A percentile compares a stretch with the other conserved stretches of the same genome.
Evolutionary conservation across 2,797 vertebrate genomes (phyloP).

Genomic region (Limosa lapponica): DNA sequence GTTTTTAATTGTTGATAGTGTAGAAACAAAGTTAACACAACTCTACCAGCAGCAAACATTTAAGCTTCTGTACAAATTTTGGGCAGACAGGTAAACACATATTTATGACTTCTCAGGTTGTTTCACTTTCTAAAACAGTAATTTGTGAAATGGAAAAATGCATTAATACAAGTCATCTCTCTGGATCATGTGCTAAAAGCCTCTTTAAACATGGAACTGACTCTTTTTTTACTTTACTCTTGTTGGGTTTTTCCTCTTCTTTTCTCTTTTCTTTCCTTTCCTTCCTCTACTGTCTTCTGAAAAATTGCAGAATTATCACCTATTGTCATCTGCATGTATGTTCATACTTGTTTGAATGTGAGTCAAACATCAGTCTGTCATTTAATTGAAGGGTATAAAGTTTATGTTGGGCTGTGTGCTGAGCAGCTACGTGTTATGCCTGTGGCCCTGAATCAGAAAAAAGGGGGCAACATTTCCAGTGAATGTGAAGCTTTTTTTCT

Average conservation of each 20-base stretch:
- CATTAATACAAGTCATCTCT: background rate
- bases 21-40: background rate
- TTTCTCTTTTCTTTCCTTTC: background rate
- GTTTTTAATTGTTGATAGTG: background rate
- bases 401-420: background rate
- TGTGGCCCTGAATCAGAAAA: slow-evolving; percentile 2
- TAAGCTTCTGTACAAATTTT: background rate
- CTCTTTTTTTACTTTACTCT: background rate
- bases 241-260: background rate
- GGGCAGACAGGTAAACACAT: background rate
- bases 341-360: slow-evolving; percentile 52
- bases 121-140: background rate
- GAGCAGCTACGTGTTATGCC: slow-evolving; percentile 9
- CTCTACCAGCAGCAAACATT: background rate
- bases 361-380: slow-evolving; percentile 40
- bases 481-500: background rate
- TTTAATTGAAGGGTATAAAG: slow-evolving; percentile 29
- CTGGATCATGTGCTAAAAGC: background rate
- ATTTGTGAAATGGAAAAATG: slow-evolving; percentile 38
- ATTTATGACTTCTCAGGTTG: slow-evolving; percentile 11
- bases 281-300: slow-evolving; percentile 16
- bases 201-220: slow-evolving; percentile 9
- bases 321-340: slow-evolving; percentile 48
- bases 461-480: background rate
- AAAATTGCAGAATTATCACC: slow-evolving; percentile 50